Evolutionary conservation across 2,113 vertebrate species (phyloP).

Genomic region (Chamaea fasciata): DNA sequence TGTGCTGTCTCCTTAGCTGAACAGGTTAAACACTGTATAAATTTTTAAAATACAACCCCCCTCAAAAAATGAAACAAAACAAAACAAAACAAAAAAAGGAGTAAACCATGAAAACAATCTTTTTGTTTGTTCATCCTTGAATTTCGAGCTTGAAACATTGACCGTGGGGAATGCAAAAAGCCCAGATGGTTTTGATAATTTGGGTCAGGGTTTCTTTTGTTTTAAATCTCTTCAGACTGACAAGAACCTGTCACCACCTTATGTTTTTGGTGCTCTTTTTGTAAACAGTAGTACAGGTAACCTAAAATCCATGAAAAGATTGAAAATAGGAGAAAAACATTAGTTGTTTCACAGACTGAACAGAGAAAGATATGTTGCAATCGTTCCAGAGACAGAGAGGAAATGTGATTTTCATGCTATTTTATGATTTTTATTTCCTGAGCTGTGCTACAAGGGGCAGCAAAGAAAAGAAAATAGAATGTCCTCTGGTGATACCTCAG

Average conservation of each 20-base stretch:
- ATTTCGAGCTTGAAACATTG: not conserved
- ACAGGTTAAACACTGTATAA: not conserved
- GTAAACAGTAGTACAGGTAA: not conserved
- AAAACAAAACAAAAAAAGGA: not conserved
- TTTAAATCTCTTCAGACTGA: not conserved
- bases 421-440: not conserved
- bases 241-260: not conserved
- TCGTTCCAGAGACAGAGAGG: not conserved
- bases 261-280: not conserved
- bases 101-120: not conserved
- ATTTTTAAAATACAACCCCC: not conserved
- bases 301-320: not conserved
- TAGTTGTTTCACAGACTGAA: not conserved
- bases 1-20: not conserved
- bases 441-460: not conserved
- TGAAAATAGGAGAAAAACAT: not conserved
- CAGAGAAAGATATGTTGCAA: not conserved
- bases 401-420: slow-evolving; percentile 33
- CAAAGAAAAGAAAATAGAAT: not conserved
- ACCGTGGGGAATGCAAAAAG: not conserved
- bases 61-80: not conserved
- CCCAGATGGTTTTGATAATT: not conserved
- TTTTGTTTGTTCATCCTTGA: not conserved
- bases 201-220: not conserved
- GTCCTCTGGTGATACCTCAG: not conserved